phyloP scores from a whole-genome alignment of 2,888 invertebrate species.

The Esperia sulphurella region DNA sequence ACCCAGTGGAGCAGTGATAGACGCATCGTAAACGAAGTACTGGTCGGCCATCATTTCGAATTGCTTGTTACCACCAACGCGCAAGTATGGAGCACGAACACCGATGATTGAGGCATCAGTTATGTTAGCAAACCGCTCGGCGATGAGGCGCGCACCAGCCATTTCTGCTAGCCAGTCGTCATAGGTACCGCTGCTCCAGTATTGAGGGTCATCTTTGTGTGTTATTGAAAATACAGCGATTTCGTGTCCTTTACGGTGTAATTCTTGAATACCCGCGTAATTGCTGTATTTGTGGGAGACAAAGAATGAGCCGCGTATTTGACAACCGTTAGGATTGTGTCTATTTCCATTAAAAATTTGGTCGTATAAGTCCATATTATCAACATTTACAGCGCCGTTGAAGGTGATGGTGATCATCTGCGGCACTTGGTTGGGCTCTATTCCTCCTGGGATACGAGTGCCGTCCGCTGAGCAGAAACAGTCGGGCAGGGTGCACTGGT shows the following conservation, averaged over 20 bases:
- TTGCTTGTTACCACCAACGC: conserved; percentile 96
- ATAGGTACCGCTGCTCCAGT: conserved; percentile 92
- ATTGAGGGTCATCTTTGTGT: conserved; percentile 94
- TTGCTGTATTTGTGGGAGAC: conserved; percentile 95
- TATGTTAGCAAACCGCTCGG: conserved; percentile 94
- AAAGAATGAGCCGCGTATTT: conserved; percentile 93
- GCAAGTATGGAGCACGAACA: conserved; percentile 91
- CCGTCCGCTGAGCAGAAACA: conserved; percentile 97
- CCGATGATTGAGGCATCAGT: conserved; percentile 95
- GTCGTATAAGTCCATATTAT: conserved; percentile 95
- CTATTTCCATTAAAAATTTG: conserved; percentile 92
- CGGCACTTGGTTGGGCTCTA: conserved; percentile 91
- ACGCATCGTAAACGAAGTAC: conserved; percentile 96
- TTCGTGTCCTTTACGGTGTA: conserved; percentile 94
- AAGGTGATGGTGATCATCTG: conserved; percentile 96
- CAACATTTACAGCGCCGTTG: conserved; percentile 94
- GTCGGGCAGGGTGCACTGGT: conserved; percentile 92
- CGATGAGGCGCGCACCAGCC: conserved; percentile 93
- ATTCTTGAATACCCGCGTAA: conserved; percentile 93
- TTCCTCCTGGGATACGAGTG: conserved; percentile 90
- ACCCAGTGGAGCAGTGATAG: conserved; percentile 92
- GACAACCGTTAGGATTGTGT: conserved; percentile 93
- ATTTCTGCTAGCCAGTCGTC: conserved; percentile 97
- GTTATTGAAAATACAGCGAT: conserved; percentile 95
- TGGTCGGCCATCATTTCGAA: conserved; percentile 98